A percentile compares a stretch with the other conserved stretches of the same genome.
Evolutionary conservation across 2,113 vertebrate species (phyloP).

Genomic region (Sphyrna mokarran): DNA sequence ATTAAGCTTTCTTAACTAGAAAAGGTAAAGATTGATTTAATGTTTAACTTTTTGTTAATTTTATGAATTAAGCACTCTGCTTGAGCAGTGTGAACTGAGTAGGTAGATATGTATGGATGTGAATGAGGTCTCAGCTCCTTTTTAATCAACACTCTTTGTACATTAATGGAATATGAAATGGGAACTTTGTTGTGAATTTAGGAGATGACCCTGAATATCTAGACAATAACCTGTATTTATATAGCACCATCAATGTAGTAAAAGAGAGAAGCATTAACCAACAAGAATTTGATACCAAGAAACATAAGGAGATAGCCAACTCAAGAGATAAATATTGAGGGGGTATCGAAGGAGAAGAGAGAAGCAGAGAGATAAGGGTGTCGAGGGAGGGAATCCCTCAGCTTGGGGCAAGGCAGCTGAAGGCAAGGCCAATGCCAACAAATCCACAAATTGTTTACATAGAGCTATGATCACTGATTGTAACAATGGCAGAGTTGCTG

Average conservation of each 20-base stretch:
- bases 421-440: not conserved
- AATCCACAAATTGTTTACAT: no score
- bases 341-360: not conserved
- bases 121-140: not conserved
- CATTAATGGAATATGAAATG: not conserved
- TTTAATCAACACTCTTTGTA: not conserved
- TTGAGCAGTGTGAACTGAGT: not conserved
- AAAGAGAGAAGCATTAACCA: not conserved
- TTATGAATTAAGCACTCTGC: not conserved
- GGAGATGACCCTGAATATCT: not conserved
- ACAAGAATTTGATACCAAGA: not conserved
- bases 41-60: not conserved
- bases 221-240: not conserved
- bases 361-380: not conserved
- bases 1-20: conserved; percentile 11
- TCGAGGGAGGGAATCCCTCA: not conserved
- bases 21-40: not conserved
- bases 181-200: not conserved
- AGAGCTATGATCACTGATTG: no score
- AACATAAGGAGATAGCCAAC: not conserved
- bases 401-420: not conserved
- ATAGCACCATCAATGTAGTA: not conserved
- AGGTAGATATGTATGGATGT: no score
- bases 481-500: no score
- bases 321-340: not conserved